Base-by-base conservation (phyloP, 2,797 vertebrate genomes). In the Thaleichthys pacificus region DNA sequence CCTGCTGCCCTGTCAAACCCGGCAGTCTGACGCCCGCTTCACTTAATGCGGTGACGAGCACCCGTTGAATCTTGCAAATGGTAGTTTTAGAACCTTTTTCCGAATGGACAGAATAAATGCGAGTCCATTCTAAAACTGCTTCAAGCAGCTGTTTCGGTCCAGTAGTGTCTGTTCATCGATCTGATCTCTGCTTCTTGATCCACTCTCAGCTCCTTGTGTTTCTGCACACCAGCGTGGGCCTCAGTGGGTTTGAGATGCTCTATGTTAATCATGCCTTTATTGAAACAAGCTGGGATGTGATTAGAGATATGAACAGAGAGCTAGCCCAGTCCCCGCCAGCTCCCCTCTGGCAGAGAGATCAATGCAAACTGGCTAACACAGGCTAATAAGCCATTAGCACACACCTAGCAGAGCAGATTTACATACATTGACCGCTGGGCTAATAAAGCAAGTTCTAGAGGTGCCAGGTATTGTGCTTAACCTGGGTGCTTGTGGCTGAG, bases 341-440 rank as follows among this genome's bases (percentile, higher is more conserved):
- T 86, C 85, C 86, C 88, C 86, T 85, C 84, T 86, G 81, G 90
- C 89, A 72, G 68, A 65, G 69, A 87, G 91, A 93, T 94, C 93
- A 92, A 93, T 94, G 92, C 87, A 92, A 94, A 94, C 91, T 84
- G 83, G 88, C 88, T 93, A 88, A 92, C 85, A 60, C 68, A 26
- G 80, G 89, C 87, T 87, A 93, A 91, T 92, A 91, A 91, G 88
- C 88, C 83, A 86, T 91, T 91, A 90, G 89, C 91, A 91, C 90
- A 89, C 89, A 90, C 85, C 88, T 91, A 89, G 90, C 84, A 85
- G 77, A 72, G 73, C 76, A 87, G 83, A 91, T 93, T 92, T 92
- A 93, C 91, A 93, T 91, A 91, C 88, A 91, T 89, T 79, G 88
- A 87, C 83, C 84, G 47, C 77, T 66, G 21, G 77, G 84, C 85